Percentiles rank a stretch among this genome's conserved stretches.
Evolutionary conservation across 2,113 vertebrate species (phyloP).

Genomic region (Polypterus senegalus): DNA sequence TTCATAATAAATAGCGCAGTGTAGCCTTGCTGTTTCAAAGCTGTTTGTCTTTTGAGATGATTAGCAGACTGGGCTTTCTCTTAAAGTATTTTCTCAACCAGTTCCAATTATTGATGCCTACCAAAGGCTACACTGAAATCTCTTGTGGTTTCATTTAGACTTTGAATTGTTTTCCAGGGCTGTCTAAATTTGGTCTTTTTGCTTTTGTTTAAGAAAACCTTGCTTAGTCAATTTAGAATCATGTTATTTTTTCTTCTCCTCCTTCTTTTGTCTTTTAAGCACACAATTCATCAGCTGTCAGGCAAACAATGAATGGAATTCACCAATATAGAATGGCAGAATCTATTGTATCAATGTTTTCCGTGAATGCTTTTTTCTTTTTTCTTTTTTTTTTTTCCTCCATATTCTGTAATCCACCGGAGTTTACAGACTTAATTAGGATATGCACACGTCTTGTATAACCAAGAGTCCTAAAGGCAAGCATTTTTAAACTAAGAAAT

Average conservation of each 20-base stretch:
- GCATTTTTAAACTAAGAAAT: constrained; percentile 20
- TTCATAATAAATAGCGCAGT: constrained; percentile 48
- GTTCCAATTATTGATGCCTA: constrained; percentile 37
- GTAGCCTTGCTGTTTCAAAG: constrained; percentile 40
- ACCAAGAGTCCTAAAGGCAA: constrained; percentile 7
- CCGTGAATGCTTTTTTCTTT: constrained; percentile 25
- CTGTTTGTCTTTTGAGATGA: constrained; percentile 37
- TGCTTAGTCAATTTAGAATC: not conserved
- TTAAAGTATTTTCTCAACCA: constrained; percentile 29
- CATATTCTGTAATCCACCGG: constrained; percentile 15
- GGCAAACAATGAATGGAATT: constrained; percentile 38
- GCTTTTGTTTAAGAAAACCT: constrained; percentile 19
- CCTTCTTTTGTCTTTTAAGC: constrained; percentile 26
- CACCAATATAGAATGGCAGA: constrained; percentile 81
- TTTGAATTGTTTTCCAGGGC: not conserved
- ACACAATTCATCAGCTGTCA: constrained; percentile 41
- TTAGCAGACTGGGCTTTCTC: constrained; percentile 28
- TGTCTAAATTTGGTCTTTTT: constrained; percentile 3
- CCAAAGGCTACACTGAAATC: constrained; percentile 35
- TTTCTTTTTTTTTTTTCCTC: constrained; percentile 14
- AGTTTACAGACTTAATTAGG: constrained; percentile 14
- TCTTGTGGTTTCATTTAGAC: constrained; percentile 24
- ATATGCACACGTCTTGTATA: constrained; percentile 5
- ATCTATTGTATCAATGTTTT: constrained; percentile 66
- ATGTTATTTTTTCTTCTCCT: too few relatives aligned